A percentile compares a stretch with the other conserved stretches of the same genome.
phyloP scores from a whole-genome alignment of 2,797 vertebrate species.

The Zenarchopterus dispar region DNA sequence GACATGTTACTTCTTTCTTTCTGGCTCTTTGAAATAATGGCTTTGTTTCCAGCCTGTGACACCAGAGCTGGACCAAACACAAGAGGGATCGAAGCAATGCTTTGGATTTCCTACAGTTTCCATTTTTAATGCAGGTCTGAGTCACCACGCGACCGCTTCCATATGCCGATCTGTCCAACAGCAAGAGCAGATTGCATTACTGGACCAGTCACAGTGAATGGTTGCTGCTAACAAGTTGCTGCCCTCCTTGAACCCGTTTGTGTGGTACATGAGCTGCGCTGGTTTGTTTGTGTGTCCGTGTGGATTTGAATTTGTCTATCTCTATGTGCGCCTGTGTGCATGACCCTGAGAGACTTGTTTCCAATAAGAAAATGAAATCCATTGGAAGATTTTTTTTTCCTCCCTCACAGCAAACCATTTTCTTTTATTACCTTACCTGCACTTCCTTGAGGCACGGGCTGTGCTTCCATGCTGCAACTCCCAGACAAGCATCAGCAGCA shows the following conservation, averaged over 20 bases:
- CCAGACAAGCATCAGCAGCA: conserved; percentile 73
- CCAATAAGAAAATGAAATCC: conserved; percentile 75
- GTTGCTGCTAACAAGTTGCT: conserved; percentile 68
- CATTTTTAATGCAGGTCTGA: conserved; percentile 44
- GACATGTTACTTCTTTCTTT: conserved; percentile 20
- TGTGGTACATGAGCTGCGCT: conserved; percentile 20
- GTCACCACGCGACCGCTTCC: conserved; percentile 35
- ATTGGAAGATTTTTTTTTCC: conserved; percentile 27
- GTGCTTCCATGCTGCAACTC: conserved; percentile 63
- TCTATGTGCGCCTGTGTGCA: conserved; percentile 22
- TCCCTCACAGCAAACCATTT: conserved; percentile 57
- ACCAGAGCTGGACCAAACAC: conserved; percentile 24
- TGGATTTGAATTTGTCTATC: conserved; percentile 23
- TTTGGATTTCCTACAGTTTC: conserved; percentile 60
- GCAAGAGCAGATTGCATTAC: conserved; percentile 61
- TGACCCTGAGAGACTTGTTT: conserved; percentile 62
- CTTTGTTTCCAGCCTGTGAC: conserved; percentile 35
- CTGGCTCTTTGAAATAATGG: conserved; percentile 12
- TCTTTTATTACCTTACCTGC: conserved; percentile 79
- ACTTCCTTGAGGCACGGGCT: conserved; percentile 68
- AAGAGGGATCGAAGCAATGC: conserved; percentile 31
- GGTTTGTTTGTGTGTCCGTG: conserved; percentile 6
- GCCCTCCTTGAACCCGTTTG: conserved; percentile 52
- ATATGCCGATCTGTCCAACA: conserved; percentile 53
- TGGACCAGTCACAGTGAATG: conserved; percentile 53